These are phyloP conservation scores for Hippocampus abdominalis DNA, from an alignment of 2,113 vertebrate species.

Conservation along the genomic window DNA sequence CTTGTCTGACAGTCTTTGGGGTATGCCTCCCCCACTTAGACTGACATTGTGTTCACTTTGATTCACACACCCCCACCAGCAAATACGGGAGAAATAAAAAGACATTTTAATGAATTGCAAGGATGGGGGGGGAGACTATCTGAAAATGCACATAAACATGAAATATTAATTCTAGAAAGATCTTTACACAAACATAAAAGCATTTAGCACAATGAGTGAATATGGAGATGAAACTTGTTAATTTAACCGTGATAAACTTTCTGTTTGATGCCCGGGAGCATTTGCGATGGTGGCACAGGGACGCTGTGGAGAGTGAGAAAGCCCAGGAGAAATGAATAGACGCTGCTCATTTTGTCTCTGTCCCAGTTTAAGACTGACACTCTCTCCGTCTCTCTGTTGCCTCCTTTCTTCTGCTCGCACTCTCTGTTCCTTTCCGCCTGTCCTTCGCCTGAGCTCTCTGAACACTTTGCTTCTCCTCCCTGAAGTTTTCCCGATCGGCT, in stretches of 20 bases:
- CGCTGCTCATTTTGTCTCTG: constrained; percentile 67
- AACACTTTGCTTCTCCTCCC: constrained; percentile 56
- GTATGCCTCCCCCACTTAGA: constrained; percentile 63
- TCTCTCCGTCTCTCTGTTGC: constrained; percentile 40
- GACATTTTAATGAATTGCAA: constrained; percentile 68
- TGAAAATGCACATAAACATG: constrained; percentile 67
- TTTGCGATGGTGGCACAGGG: constrained; percentile 58
- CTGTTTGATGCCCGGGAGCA: constrained; percentile 69
- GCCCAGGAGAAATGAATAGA: constrained; percentile 49
- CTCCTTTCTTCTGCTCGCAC: constrained; percentile 19
- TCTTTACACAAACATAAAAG: constrained; percentile 77
- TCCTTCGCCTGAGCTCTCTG: constrained; percentile 44
- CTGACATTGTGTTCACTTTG: constrained; percentile 71
- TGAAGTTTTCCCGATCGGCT: constrained; percentile 40
- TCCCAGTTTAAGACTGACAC: constrained; percentile 65
- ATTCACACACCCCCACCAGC: constrained; percentile 40
- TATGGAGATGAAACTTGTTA: constrained; percentile 75
- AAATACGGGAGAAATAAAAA: constrained; percentile 30
- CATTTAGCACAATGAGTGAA: constrained; percentile 67
- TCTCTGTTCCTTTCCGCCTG: constrained; percentile 31
- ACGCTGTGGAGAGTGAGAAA: constrained; percentile 56
- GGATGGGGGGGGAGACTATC: constrained; percentile 19
- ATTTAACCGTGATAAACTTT: constrained; percentile 73
- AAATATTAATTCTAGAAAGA: constrained; percentile 74
- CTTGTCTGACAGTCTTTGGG: constrained; percentile 64